Conservation (phyloP, 2,888 invertebrate genomes). For the Bursaphelenchus okinawaensis region DNA sequence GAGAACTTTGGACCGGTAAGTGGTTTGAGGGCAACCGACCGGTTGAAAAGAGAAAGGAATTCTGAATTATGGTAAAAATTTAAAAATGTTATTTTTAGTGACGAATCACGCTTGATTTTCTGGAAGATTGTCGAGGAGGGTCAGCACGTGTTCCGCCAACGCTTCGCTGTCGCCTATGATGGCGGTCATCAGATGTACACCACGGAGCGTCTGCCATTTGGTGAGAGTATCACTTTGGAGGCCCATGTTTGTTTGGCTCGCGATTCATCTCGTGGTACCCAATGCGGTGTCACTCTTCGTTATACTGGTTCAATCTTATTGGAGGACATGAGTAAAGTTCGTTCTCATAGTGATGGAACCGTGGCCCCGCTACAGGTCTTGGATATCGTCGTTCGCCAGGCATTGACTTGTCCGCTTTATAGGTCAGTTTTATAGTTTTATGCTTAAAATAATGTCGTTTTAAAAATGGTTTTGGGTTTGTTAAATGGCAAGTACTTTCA, state of each 20-base stretch:
- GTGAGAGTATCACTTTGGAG: conserved; percentile 15
- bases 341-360: conserved; percentile 30
- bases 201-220: conserved; percentile 6
- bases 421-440: conserved; percentile 21
- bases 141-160: conserved; percentile 39
- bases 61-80: background rate
- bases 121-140: conserved; percentile 46
- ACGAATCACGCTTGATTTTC: conserved; percentile 49
- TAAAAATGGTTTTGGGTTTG: no score
- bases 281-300: conserved; percentile 31
- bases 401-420: conserved; percentile 47
- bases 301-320: conserved; percentile 45
- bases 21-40: no score
- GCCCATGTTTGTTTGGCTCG: conserved; percentile 38
- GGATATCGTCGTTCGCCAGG: conserved; percentile 51
- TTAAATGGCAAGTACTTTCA: background rate
- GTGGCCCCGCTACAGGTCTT: conserved; percentile 59
- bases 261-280: conserved; percentile 24
- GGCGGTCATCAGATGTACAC: conserved; percentile 49
- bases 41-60: no score
- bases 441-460: no score
- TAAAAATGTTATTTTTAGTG: conserved; percentile 30
- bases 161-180: conserved; percentile 49
- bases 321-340: conserved; percentile 25
- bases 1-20: conserved; percentile 44